Evolutionary conservation across 2,113 vertebrate species (phyloP).

Genomic region (Varanus komodoensis): DNA sequence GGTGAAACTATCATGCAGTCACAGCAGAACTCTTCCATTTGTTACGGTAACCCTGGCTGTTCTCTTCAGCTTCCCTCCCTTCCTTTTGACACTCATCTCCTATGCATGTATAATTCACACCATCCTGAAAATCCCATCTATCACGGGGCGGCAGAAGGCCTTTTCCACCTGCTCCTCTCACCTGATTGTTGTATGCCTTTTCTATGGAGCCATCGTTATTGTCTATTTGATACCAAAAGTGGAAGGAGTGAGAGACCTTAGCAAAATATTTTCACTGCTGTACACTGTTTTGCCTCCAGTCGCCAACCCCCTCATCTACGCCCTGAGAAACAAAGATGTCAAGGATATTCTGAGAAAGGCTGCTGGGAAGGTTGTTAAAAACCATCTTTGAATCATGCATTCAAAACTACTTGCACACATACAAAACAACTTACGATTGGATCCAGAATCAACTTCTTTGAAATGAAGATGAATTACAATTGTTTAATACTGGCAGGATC

Average conservation of each 20-base stretch:
- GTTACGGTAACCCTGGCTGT: background rate
- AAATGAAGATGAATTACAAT: too few relatives aligned
- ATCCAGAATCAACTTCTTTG: too few relatives aligned
- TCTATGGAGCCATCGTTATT: slow-evolving; percentile 7
- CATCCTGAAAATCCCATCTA: slow-evolving; percentile 1
- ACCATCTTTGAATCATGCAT: background rate
- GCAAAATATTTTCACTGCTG: slow-evolving; percentile 11
- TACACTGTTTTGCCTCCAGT: background rate
- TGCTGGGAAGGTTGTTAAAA: background rate
- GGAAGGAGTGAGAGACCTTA: background rate
- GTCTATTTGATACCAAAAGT: slow-evolving; percentile 2
- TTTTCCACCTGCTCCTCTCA: slow-evolving; percentile 21
- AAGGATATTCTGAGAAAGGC: background rate
- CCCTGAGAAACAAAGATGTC: background rate
- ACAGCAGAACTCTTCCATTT: background rate
- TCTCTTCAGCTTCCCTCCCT: slow-evolving; percentile 12
- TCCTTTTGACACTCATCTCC: slow-evolving; percentile 9
- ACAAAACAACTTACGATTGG: too few relatives aligned
- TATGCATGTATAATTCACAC: slow-evolving; percentile 8
- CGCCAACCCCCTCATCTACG: background rate
- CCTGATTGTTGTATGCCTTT: background rate
- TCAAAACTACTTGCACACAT: too few relatives aligned
- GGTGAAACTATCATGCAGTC: background rate
- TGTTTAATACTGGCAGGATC: too few relatives aligned
- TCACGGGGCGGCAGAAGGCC: background rate